Base-by-base conservation (phyloP, 2,888 invertebrate genomes). In the Chorisops tibialis region DNA sequence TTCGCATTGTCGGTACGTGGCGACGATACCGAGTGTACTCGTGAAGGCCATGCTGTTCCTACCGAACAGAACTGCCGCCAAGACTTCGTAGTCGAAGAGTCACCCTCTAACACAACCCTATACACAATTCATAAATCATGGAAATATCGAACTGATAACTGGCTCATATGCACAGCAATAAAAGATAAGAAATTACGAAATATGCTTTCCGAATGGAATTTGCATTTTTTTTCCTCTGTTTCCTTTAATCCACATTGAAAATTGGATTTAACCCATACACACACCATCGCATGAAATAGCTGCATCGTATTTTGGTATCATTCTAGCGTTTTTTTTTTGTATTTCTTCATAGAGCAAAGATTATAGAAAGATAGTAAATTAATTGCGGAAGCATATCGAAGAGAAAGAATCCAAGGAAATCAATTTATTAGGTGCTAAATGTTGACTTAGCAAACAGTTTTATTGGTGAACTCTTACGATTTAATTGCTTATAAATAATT, bases 121-220 rank as follows among this genome's bases (percentile, higher is more conserved):
- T 45, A 56, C 56, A 9, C 21, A 22, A 56, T 43, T 56, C 56
- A 56, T 56, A 56, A 56, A 56, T 56, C 56, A 56, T 45, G 30
- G 56, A 38, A 56, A 56, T 56, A 56, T 56, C 56, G 56, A 56
- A 56, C 56, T 56, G 56, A 56, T 56, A 56, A 56, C 56, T 45
- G 56, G 43, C 56, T 56, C 56, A 56, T 56, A 45, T 56, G 56
- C 45, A 56, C 56, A 56, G 56, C 56, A 56, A 56, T 56, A 56
- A 56, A 56, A 56, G 56, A 56, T 56, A 56, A 56, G 56, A 56
- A 56, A 56, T 56, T 56, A 56, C 56, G 56, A 56, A 56, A 56
- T 56, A 56, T 56, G 56, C 56, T 56, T 56, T 54, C 35, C 37
- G 37, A 54, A 56, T 56, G 56, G 56, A 30, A 56, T 56, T 56